Percentiles rank a stretch among this genome's conserved stretches.
phyloP scores from a whole-genome alignment of 2,113 vertebrate genomes.

The Sceloporus tristichus region DNA sequence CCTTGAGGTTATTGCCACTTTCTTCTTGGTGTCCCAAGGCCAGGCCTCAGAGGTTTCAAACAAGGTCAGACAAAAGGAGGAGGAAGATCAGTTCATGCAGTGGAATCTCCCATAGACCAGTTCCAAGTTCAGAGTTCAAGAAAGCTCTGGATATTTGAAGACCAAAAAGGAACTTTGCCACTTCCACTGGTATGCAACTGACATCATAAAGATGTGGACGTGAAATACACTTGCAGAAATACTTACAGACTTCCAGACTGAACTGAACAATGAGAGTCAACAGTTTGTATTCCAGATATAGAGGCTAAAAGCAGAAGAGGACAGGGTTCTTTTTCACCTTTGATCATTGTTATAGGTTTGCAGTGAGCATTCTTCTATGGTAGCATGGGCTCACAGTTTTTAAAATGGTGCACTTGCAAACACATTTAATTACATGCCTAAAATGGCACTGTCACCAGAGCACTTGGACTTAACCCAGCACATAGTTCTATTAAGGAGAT shows the following conservation, averaged over 20 bases:
- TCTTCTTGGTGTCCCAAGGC: not conserved
- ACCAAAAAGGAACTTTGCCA: not conserved
- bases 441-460: not conserved
- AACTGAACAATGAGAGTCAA: not conserved
- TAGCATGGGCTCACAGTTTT: not conserved
- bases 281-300: not conserved
- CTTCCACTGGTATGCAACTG: not conserved
- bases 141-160: not conserved
- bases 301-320: not conserved
- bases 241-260: not conserved
- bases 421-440: not conserved
- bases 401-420: not conserved
- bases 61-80: too few species aligned
- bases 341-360: too few species aligned
- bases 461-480: not conserved
- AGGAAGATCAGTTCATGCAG: not conserved
- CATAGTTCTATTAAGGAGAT: not conserved
- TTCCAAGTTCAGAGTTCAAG: not conserved
- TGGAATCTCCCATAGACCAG: not conserved
- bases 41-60: not conserved
- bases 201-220: not conserved
- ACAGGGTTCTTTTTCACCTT: not conserved
- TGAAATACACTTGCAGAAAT: not conserved
- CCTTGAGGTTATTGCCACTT: not conserved
- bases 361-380: not conserved